These are phyloP conservation scores for Limnephilus auricula DNA, from an alignment of 2,888 invertebrate genomes.

Conservation along the genomic window DNA sequence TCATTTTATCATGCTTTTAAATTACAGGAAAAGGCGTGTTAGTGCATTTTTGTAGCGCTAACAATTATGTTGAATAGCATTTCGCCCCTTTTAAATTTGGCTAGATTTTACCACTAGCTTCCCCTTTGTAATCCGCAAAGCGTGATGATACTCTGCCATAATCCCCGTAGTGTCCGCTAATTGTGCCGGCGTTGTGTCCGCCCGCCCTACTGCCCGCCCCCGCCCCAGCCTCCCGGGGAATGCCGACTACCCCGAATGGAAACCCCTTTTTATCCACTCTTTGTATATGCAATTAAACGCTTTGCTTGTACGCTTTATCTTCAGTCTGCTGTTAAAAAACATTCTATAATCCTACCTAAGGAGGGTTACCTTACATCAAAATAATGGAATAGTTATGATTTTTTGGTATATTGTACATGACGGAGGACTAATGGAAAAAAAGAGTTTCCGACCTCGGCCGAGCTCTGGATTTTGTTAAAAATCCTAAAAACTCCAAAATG, in stretches of 20 bases:
- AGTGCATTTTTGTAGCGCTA: not conserved
- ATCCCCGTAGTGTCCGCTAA: slow-evolving; percentile 49
- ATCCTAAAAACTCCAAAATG: no score
- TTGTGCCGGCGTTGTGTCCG: slow-evolving; percentile 43
- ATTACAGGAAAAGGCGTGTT: not conserved
- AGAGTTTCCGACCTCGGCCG: no score
- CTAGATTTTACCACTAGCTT: slow-evolving; percentile 25
- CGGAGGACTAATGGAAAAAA: no score
- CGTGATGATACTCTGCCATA: slow-evolving; percentile 34
- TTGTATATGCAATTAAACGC: slow-evolving; percentile 59
- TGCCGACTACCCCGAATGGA: slow-evolving; percentile 4
- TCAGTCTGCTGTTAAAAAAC: not conserved
- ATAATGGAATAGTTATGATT: no score
- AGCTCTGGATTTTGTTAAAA: no score
- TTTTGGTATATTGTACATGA: no score
- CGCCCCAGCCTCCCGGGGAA: slow-evolving; percentile 23
- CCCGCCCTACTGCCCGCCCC: slow-evolving; percentile 6
- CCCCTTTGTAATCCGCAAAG: slow-evolving; percentile 30
- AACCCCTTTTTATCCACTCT: slow-evolving; percentile 44
- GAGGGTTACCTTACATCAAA: no score
- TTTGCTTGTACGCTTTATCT: not conserved
- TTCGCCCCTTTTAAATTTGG: not conserved
- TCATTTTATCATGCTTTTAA: not conserved
- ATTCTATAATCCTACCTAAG: not conserved
- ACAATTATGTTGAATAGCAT: not conserved